Evolutionary conservation across 2,113 vertebrate genomes (phyloP), one percentile per base, ranked within the genome.

Genomic region (Neoarius graeffei): DNA sequence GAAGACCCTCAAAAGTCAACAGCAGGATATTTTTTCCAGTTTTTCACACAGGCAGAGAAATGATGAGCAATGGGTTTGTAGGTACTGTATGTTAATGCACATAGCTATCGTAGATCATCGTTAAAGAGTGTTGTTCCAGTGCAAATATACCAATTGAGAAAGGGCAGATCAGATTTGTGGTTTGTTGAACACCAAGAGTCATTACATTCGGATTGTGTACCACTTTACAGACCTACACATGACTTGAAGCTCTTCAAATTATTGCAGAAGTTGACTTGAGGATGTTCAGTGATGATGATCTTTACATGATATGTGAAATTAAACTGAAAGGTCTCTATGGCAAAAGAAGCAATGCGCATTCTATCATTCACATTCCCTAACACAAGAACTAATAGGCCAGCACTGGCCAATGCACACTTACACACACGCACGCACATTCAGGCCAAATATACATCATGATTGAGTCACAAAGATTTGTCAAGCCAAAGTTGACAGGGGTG

Each of bases 121-220:
- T 85, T 88, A 60, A 15, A 27, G 64, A 52, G 80, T 85, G 85
- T 67, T 82, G 82, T 85, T 82, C 76, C 84, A 90, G 89, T 90
- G 89, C 89, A 90, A 90, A 90, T 90, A 88, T 88, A 85, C 89
- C 69, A 82, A 86, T 50, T 67, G 87, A 85, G 85, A 90, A 90
- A 89, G 87, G 89, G 89, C 89, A 90, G 89, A 86, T 90, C 50
- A 56, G 85, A 19, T 76, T 76, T 64, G 76, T 83, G 87, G 83
- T 76, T 42, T 86, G 62, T 52, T 85, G 86, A 54, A 71, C 84
- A 79, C 64, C n/a, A 79, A 87, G 73, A 88, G 30, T 48, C 64
- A 4, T 83, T 79, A 79, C 73, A 56, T 67, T n/a, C 83, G 84
- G 83, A 59, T 71, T 50, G 42, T 59, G 42, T 71, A 76, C 74